A percentile compares a stretch with the other conserved stretches of the same genome.
Evolutionary conservation across 1,140 invertebrate genomes (phyloP).

Genomic region (Papilio helenus): DNA sequence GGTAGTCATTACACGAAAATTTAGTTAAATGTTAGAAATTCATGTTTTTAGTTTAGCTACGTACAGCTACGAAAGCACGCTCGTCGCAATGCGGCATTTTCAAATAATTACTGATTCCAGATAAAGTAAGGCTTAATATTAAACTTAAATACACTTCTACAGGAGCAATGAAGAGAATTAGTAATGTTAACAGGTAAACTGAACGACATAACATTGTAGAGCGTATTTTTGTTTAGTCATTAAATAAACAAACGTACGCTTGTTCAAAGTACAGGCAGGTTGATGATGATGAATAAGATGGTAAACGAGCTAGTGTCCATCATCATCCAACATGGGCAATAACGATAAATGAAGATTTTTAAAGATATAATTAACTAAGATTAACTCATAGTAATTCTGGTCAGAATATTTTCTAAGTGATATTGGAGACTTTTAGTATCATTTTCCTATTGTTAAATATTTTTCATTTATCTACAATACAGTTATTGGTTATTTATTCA

Average conservation of each 20-base stretch:
- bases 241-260: no score
- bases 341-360: no score
- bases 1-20: slow-evolving; percentile 5
- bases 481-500: slow-evolving; percentile 44
- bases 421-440: not conserved
- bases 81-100: slow-evolving; percentile 34
- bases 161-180: not conserved
- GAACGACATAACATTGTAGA: not conserved
- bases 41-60: slow-evolving; percentile 14
- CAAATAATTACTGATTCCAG: slow-evolving; percentile 33
- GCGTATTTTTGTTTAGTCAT: not conserved
- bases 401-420: not conserved
- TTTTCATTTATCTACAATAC: slow-evolving; percentile 47
- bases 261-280: no score
- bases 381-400: no score
- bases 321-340: no score
- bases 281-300: no score
- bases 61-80: slow-evolving; percentile 1
- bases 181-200: not conserved
- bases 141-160: slow-evolving; percentile 9
- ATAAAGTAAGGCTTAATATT: slow-evolving; percentile 20
- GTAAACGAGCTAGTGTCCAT: no score
- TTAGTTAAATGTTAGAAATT: not conserved
- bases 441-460: slow-evolving; percentile 48
- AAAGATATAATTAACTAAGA: no score